Conservation (phyloP, 2,113 vertebrate genomes). For the Lynx canadensis region DNA sequence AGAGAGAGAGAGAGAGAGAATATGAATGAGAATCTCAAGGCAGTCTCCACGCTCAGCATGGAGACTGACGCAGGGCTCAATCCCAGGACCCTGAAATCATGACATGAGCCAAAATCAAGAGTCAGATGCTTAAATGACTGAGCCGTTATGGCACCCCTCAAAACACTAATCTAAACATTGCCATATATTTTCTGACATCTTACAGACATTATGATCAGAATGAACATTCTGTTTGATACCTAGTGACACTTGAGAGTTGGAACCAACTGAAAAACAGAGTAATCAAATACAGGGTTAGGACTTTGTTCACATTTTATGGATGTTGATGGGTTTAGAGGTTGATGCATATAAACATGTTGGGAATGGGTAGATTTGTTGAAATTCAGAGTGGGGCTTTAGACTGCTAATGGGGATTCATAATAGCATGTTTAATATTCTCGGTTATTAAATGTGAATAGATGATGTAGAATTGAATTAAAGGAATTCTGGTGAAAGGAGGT, state of each 20-base stretch:
- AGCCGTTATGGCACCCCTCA: too few relatives aligned
- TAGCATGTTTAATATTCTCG: not conserved
- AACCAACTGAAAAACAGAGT: not conserved
- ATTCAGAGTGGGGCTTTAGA: not conserved
- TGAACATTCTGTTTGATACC: not conserved
- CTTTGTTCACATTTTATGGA: not conserved
- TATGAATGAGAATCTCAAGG: too few relatives aligned
- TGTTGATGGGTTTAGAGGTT: not conserved
- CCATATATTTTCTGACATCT: not conserved
- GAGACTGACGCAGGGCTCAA: too few relatives aligned
- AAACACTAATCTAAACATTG: not conserved
- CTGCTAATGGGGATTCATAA: not conserved
- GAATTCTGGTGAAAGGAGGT: not conserved
- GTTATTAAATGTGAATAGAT: not conserved
- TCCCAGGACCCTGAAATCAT: too few relatives aligned
- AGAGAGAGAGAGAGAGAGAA: too few relatives aligned
- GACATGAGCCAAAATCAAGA: too few relatives aligned
- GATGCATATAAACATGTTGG: not conserved
- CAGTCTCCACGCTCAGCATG: too few relatives aligned
- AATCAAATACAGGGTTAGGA: not conserved
- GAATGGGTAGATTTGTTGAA: not conserved
- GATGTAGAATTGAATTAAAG: not conserved
- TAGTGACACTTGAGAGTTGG: not conserved
- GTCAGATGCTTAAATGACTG: too few relatives aligned
- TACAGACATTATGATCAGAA: not conserved